Evolutionary conservation across 2,797 vertebrate genomes (phyloP).

Genomic region (Acipenser oxyrinchus): DNA sequence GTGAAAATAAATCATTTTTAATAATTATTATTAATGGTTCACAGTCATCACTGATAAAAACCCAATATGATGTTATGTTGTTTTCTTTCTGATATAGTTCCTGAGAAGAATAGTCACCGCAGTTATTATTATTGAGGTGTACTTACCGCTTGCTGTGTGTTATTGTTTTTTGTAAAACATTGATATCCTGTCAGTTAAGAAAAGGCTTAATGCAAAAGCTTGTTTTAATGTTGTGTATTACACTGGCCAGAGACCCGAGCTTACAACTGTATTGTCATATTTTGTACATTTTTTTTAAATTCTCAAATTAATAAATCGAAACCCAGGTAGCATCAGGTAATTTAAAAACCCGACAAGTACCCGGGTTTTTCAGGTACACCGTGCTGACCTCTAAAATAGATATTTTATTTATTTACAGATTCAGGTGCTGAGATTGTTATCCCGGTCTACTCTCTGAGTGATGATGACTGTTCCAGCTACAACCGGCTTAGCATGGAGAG

Average conservation of each 20-base stretch:
- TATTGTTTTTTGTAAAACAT: no score
- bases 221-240: no score
- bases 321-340: not conserved
- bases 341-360: not conserved
- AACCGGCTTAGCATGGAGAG: constrained; percentile 79
- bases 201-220: no score
- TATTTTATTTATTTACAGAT: constrained; percentile 46
- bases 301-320: constrained; percentile 1
- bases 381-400: constrained; percentile 5
- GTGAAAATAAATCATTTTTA: no score
- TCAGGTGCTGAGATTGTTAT: constrained; percentile 75
- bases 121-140: no score
- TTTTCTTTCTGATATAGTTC: no score
- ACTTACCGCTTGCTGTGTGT: no score
- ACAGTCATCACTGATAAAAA: no score
- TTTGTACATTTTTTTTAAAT: constrained; percentile 2
- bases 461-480: constrained; percentile 77
- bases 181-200: no score
- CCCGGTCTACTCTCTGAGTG: constrained; percentile 73
- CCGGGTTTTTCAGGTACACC: not conserved
- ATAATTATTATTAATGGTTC: no score
- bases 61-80: no score
- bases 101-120: no score
- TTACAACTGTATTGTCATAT: not conserved
- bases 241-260: constrained; percentile 17